Base-by-base conservation (phyloP, 2,797 vertebrate species). In the Heteromormyrus szaboi region DNA sequence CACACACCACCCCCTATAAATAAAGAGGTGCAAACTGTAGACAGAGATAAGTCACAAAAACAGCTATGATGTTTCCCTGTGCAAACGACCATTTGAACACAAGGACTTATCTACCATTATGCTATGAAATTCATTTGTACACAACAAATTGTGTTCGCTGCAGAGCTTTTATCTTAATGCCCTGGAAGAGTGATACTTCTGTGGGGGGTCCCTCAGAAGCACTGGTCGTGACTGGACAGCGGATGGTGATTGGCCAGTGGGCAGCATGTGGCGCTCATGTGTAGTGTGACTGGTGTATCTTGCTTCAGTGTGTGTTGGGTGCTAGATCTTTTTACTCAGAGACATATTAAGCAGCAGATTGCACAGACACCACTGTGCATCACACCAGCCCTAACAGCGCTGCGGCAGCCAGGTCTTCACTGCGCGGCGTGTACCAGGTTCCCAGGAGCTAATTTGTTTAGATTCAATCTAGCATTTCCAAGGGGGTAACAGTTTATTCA, bases 191-290 rank as follows among this genome's bases (percentile, higher is more conserved):
- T 76, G 87, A 51, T 81, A 14, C 65, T 33, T 72, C 12, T 37
- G 11, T 37, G 92, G 93, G 93, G 89, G 89, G 91, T 90, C 89
- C 89, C 87, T 62, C 72, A 81, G 90, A 91, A 87, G 90, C 59
- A 88, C 91, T 93, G 94, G 93, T 94, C 93, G 93, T 72, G 86
- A 91, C 90, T 85, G 0, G 91, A 94, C 93, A n/a, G 90, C 89
- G 91, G 95, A 92, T 91, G 92, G 90, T 90, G 59, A 11, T 65
- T 65, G 22, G 59, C 22, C 59, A 29, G 22, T 29, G 1, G 59
- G 59, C 59, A 4, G 59, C 59, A 65, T 65, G 59, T 65, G 59
- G 59, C 0, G 3, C 59, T 29, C 9, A 9, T 25, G 59, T 9
- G 8, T 11, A 62, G 59, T 25, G 59, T 29, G 59, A 29, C 3